Evolutionary conservation across 2,888 invertebrate genomes (phyloP), one percentile per base, ranked within the genome.

Genomic region (Sarcophaga subvicina): DNA sequence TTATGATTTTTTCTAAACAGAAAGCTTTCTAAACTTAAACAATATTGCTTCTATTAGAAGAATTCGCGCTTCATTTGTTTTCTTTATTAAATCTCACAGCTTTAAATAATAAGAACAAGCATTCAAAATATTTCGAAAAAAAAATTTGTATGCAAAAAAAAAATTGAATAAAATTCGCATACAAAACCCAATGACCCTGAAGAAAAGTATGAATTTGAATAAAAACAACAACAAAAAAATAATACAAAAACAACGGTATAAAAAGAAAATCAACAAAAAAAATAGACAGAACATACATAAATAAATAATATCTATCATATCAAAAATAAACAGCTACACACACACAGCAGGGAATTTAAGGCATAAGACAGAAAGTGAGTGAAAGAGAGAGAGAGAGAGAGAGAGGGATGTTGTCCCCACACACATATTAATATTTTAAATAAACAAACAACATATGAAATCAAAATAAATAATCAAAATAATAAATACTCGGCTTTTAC

Each of bases 141-240:
- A 12, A 54, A 54, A 3, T 14, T 54, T 54, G 3, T 0, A 14
- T 17, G 54, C 54, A 54, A 54, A 54, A 49, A 49, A 49, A 49
- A 54, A 54, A 54, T 14, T 14, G 5, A 17, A 54, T 54, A 17
- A 14, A 54, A 12, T 14, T 14, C 54, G 17, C 12, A 54, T 4
- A 12, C 54, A 54, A 54, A 54, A 54, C 64, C 25, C 12, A 75
- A n/a, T 66, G 75, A 54, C 75, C 75, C 64, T 76, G 75, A 76
- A 76, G 70, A 70, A 64, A 64, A 66, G 25, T 64, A 76, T 73
- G 54, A 76, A 76, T 47, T 49, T 20, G 60, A 17, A 67, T 11
- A 64, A 25, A 47, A 63, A 63, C 45, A 75, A 49, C 20, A 63
- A 45, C 8, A 63, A 75, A 4, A 59, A 72, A 72, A 72, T 54